A percentile compares a stretch with the other conserved stretches of the same genome.
Conservation (phyloP, 2,113 vertebrate genomes). For the Neodontobutis hainanensis region DNA sequence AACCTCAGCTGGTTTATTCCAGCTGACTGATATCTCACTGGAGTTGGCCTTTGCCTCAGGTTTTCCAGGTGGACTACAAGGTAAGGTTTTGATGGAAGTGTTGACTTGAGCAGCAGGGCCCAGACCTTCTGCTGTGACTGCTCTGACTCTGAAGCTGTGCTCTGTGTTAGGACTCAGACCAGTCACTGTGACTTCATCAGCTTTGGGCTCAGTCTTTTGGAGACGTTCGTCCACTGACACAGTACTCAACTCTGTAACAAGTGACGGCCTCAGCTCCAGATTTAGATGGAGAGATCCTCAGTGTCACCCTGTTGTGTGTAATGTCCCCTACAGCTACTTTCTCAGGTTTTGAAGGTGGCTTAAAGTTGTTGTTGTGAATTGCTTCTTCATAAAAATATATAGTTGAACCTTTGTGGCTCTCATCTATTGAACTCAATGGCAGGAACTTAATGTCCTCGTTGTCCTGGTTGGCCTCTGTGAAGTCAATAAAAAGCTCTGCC, state of each 20-base stretch:
- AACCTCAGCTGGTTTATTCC: too few relatives aligned
- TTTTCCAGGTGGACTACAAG: too few relatives aligned
- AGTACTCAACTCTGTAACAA: background rate
- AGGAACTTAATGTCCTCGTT: background rate
- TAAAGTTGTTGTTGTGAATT: background rate
- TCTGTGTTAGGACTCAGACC: background rate
- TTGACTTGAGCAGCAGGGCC: too few relatives aligned
- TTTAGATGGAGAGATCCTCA: too few relatives aligned
- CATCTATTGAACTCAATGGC: background rate
- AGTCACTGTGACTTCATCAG: background rate
- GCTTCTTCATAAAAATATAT: conserved; percentile 13
- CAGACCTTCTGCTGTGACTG: too few relatives aligned
- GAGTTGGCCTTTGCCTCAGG: too few relatives aligned
- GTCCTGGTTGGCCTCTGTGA: background rate
- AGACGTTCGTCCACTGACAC: background rate
- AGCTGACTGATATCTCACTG: too few relatives aligned
- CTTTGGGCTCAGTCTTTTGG: background rate
- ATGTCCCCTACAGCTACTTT: background rate
- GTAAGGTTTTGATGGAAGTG: too few relatives aligned
- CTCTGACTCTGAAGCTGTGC: too few relatives aligned
- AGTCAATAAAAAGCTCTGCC: background rate
- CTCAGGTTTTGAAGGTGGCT: background rate
- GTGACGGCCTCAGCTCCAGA: background rate
- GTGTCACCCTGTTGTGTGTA: too few relatives aligned
- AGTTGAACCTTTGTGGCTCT: conserved; percentile 2